Evolutionary conservation across 1,140 invertebrate species (phyloP).

Genomic region (Portunus trituberculatus): DNA sequence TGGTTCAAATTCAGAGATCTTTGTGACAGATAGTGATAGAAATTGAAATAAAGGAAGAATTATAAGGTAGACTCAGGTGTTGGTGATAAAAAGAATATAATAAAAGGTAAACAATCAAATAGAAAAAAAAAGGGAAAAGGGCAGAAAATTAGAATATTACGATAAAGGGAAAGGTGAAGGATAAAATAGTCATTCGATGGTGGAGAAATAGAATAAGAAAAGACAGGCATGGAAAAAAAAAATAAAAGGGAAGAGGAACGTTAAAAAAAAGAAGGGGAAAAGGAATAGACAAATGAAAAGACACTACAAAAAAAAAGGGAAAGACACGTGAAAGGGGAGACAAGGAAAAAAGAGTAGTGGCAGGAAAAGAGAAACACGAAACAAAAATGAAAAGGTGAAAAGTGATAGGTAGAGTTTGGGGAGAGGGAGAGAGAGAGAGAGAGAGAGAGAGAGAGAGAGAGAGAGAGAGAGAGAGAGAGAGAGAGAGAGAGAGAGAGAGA

Average conservation of each 20-base stretch:
- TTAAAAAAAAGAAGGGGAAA: background rate
- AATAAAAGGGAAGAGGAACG: background rate
- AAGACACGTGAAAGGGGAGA: background rate
- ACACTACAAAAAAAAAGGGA: background rate
- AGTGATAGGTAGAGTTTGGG: background rate
- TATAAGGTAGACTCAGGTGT: background rate
- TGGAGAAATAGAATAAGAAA: background rate
- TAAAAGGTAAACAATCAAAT: background rate
- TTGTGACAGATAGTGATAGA: no score
- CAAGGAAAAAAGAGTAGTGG: background rate
- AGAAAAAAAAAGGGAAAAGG: background rate
- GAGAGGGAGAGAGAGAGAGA: background rate
- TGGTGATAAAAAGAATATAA: background rate
- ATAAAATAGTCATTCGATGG: background rate
- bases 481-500: background rate
- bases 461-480: slow-evolving; percentile 34
- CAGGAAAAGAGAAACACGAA: background rate
- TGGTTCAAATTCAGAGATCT: no score
- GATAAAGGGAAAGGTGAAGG: background rate
- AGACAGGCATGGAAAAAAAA: background rate
- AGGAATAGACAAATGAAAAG: background rate
- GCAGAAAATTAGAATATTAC: background rate
- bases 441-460: slow-evolving; percentile 29
- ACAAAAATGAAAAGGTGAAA: background rate
- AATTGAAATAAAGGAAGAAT: no score